Base-by-base conservation (phyloP, 2,113 vertebrate species). In the Atrichornis clamosus region DNA sequence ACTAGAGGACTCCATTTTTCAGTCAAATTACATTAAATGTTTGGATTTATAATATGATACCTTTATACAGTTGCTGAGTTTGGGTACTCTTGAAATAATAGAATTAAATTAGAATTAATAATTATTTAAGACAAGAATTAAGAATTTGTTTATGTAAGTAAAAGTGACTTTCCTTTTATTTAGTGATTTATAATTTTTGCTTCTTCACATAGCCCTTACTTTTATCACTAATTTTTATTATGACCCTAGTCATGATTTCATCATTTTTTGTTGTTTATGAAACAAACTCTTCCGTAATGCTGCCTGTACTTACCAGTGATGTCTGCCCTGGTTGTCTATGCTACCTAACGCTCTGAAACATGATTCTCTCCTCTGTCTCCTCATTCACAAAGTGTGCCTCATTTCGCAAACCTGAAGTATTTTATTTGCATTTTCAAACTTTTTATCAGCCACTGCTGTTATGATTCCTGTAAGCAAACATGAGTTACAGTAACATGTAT, bases 361-460 rank as follows among this genome's bases (percentile, higher is more conserved):
- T 0, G 0, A 6, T 55, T 83, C 35, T 70, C 3, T 72, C 68
- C 8, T 56, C 21, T 59, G 6, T 84, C 11, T 60, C 35, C 23
- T 37, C 65, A 60, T 49, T 88, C 58, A 50, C 28, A 56, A 35
- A 22, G 5, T 4, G 8, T 17, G 67, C 4, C 42, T 42, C 24
- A 5, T 79, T 63, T 68, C 73, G 26, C 41, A 87, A 60, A 76
- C 32, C 27, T 69, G 7, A 90, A 80, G 30, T 73, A 26, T 22
- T 56, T 5, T 64, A 4, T 60, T 56, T 80, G n/a, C 44, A 24
- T 83, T 74, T 84, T 84, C 30, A 87, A 15, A 63, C 11, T 24
- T 77, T 62, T 58, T 86, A 35, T 23, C 0, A 0, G 11, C 21
- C 44, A n/a, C 23, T 63, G 63, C 60, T 53, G 11, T 73, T 93